A percentile compares a stretch with the other conserved stretches of the same genome.
These are phyloP conservation scores for Lapara coniferarum DNA, from an alignment of 2,888 invertebrate species.

Conservation along the genomic window DNA sequence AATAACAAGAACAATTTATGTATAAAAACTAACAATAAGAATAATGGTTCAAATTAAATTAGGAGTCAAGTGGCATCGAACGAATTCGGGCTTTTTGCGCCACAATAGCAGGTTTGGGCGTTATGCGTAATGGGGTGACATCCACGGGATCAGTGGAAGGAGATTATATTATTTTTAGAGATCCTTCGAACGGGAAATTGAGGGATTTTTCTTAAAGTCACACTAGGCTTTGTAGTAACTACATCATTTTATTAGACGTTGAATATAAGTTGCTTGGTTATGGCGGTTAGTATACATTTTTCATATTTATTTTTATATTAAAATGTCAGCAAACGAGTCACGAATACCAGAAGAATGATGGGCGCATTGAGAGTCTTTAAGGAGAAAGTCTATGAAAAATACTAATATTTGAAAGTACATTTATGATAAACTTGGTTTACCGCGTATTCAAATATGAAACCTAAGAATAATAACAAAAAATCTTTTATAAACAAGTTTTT, in stretches of 20 bases:
- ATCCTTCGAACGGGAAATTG: slow-evolving; percentile 21
- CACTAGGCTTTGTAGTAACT: not conserved
- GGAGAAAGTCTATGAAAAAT: too few relatives aligned
- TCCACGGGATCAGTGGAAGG: slow-evolving; percentile 45
- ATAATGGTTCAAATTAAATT: slow-evolving; percentile 29
- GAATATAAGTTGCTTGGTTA: not conserved
- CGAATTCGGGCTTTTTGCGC: slow-evolving; percentile 39
- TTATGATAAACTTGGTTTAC: too few relatives aligned
- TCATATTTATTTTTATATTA: not conserved
- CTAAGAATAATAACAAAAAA: too few relatives aligned
- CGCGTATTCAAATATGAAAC: too few relatives aligned
- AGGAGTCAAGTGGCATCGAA: slow-evolving; percentile 32
- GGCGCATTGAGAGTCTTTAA: too few relatives aligned
- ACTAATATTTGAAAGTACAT: too few relatives aligned
- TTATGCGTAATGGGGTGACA: slow-evolving; percentile 46
- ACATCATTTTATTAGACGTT: not conserved
- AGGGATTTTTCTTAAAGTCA: slow-evolving; percentile 12
- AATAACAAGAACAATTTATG: not conserved
- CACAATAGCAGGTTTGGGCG: slow-evolving; percentile 41
- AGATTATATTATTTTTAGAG: slow-evolving; percentile 42
- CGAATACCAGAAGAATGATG: too few relatives aligned
- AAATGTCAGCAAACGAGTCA: too few relatives aligned
- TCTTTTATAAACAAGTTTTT: too few relatives aligned
- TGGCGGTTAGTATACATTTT: not conserved
- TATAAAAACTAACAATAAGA: not conserved